These are phyloP conservation scores for Raja brachyura DNA, from an alignment of 2,113 vertebrate species.

Conservation along the genomic window DNA sequence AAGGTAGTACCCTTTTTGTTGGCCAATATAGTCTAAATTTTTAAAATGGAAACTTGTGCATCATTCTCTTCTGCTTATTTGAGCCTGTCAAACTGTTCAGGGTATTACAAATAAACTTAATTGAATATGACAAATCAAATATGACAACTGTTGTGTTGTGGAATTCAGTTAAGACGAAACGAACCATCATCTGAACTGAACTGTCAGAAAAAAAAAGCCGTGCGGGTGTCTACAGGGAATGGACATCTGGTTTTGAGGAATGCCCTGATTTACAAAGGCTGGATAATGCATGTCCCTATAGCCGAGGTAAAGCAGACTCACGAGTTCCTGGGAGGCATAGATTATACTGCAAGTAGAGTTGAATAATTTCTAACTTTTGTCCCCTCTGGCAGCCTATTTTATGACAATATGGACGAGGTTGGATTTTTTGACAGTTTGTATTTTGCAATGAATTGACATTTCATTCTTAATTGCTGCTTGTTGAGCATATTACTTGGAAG, in stretches of 20 bases:
- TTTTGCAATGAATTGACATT: neutral
- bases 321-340: slow-evolving; percentile 12
- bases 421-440: slow-evolving; percentile 4
- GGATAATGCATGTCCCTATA: slow-evolving; percentile 15
- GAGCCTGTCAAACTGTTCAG: slow-evolving; percentile 37
- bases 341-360: neutral
- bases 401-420: neutral
- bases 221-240: slow-evolving; percentile 28
- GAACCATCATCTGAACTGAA: slow-evolving; percentile 22
- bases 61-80: slow-evolving; percentile 39
- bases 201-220: slow-evolving; percentile 19
- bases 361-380: slow-evolving; percentile 18
- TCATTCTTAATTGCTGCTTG: neutral
- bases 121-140: slow-evolving; percentile 39
- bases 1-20: slow-evolving; percentile 35
- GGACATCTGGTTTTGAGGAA: slow-evolving; percentile 32
- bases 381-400: neutral
- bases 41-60: slow-evolving; percentile 38
- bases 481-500: neutral
- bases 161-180: slow-evolving; percentile 34
- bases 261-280: slow-evolving; percentile 19
- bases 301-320: slow-evolving; percentile 2
- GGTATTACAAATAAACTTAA: slow-evolving; percentile 38
- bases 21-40: slow-evolving; percentile 38
- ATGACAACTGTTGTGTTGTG: slow-evolving; percentile 38